Conservation (phyloP, 1,140 invertebrate genomes). For the Eubasilissa regina region DNA sequence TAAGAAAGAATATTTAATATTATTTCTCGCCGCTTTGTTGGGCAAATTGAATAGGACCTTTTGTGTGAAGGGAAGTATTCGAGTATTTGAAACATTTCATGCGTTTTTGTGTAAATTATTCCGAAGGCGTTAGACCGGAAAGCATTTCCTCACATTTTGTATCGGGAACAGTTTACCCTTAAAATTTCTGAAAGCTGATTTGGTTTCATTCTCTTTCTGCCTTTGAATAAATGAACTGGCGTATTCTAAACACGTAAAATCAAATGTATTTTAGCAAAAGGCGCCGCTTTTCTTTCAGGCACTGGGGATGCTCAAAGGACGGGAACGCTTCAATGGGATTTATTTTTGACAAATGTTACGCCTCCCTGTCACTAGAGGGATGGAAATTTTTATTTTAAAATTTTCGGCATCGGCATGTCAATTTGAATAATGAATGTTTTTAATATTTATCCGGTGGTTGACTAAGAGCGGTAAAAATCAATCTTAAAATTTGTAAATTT, state of each 20-base stretch:
- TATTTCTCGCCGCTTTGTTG: constrained; percentile 57
- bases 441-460: no score
- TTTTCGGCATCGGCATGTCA: no score
- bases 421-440: no score
- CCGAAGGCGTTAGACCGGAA: constrained; percentile 40
- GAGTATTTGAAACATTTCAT: constrained; percentile 56
- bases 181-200: constrained; percentile 45
- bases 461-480: no score
- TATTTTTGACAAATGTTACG: constrained; percentile 30
- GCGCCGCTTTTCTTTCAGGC: constrained; percentile 18
- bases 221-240: constrained; percentile 44
- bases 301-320: neutral
- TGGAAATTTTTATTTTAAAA: no score
- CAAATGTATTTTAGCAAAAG: constrained; percentile 41
- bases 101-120: constrained; percentile 57
- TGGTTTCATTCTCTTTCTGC: constrained; percentile 41
- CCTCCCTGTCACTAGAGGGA: neutral
- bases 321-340: neutral
- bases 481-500: no score
- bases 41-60: constrained; percentile 53
- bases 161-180: constrained; percentile 44
- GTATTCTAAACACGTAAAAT: constrained; percentile 43
- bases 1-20: constrained; percentile 46
- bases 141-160: constrained; percentile 41
- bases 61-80: constrained; percentile 4